These are phyloP conservation scores for Florisuga fusca DNA, from an alignment of 2,797 vertebrate species.

Conservation along the genomic window DNA sequence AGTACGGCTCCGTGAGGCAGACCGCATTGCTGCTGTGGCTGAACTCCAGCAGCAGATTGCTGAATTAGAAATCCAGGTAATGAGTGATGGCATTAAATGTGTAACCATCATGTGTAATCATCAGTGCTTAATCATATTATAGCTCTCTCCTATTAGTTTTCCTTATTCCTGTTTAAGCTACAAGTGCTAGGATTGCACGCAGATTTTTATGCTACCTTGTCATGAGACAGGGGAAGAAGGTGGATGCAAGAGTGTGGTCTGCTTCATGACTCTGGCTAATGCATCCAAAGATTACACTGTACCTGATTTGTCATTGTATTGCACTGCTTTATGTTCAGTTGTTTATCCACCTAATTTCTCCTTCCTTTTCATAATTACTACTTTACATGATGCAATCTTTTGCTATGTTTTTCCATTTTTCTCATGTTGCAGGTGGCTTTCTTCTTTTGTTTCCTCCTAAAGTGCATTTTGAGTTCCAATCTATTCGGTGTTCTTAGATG, in stretches of 20 bases:
- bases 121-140: neutral
- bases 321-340: neutral
- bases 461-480: neutral
- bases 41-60: conserved; percentile 97
- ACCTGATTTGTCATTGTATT: neutral
- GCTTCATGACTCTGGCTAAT: neutral
- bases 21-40: conserved; percentile 96
- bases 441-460: neutral
- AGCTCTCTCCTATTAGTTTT: neutral
- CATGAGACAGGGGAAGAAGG: neutral
- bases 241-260: neutral
- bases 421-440: neutral
- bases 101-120: neutral
- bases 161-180: neutral
- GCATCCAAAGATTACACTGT: neutral
- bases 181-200: neutral
- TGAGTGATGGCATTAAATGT: neutral
- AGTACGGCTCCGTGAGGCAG: conserved; percentile 93
- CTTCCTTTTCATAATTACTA: neutral
- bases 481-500: neutral
- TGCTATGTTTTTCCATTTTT: neutral
- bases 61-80: conserved; percentile 98
- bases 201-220: neutral
- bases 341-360: neutral
- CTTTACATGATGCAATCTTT: neutral